Evolutionary conservation across 2,113 vertebrate genomes (phyloP).

Genomic region (Etheostoma cragini): DNA sequence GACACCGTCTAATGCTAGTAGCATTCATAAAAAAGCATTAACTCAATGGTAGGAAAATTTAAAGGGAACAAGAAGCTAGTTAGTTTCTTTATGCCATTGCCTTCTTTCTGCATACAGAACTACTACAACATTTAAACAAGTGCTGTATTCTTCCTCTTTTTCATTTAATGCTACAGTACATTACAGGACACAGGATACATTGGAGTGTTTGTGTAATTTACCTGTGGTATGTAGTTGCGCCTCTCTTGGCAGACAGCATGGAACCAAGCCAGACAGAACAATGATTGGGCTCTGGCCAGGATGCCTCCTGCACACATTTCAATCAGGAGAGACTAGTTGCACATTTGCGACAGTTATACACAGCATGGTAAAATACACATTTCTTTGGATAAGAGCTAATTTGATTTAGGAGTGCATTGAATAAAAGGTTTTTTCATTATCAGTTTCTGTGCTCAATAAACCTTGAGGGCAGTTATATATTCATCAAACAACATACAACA

Average conservation of each 20-base stretch:
- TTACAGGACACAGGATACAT: too few relatives aligned
- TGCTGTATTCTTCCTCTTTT: background rate
- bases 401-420: too few relatives aligned
- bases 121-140: background rate
- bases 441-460: background rate
- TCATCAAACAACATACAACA: background rate
- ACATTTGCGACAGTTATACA: too few relatives aligned
- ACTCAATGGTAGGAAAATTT: background rate
- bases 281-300: conserved; percentile 88
- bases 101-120: background rate
- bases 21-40: background rate
- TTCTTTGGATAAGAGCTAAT: too few relatives aligned
- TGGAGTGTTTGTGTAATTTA: conserved; percentile 62
- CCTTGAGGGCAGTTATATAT: background rate
- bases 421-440: background rate
- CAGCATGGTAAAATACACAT: too few relatives aligned
- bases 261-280: conserved; percentile 99
- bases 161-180: background rate
- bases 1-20: background rate
- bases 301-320: conserved; percentile 80
- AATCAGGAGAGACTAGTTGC: too few relatives aligned
- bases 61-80: background rate
- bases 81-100: background rate
- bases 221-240: conserved; percentile 98
- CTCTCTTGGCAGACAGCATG: conserved; percentile 98